A percentile compares a stretch with the other conserved stretches of the same genome.
phyloP scores from a whole-genome alignment of 2,797 vertebrate genomes.

The Notoglanidium macrostoma region DNA sequence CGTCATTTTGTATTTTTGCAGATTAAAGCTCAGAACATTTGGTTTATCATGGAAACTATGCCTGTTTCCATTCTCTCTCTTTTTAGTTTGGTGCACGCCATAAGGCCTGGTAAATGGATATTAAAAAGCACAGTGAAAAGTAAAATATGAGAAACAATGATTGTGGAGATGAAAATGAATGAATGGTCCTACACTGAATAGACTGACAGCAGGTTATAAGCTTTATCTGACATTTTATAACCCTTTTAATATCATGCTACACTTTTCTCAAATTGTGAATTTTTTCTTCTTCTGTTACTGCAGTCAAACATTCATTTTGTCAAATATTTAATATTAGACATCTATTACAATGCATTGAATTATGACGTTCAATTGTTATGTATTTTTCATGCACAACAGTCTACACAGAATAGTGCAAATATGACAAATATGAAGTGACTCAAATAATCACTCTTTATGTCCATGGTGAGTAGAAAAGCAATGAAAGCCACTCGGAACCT shows the following conservation, averaged over 20 bases:
- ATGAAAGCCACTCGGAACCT: background rate
- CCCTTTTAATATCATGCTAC: background rate
- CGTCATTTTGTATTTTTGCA: constrained; percentile 57
- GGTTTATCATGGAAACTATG: constrained; percentile 52
- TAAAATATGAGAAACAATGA: background rate
- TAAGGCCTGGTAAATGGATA: background rate
- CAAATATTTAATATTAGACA: background rate
- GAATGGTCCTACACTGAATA: background rate
- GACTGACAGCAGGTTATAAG: background rate
- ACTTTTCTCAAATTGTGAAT: background rate
- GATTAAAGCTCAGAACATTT: constrained; percentile 58
- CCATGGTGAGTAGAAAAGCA: background rate
- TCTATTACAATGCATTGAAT: background rate
- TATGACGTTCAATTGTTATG: background rate
- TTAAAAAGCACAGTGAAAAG: background rate
- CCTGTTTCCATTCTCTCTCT: constrained; percentile 11
- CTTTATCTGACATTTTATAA: too few species aligned
- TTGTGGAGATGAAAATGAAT: background rate
- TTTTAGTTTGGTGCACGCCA: background rate
- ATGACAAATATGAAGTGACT: background rate
- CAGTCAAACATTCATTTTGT: background rate
- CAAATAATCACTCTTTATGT: background rate
- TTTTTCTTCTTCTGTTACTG: background rate
- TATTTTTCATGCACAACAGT: background rate
- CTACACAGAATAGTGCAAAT: background rate